These are phyloP conservation scores for Accipiter cooperii DNA, from an alignment of 2,113 vertebrate genomes.

Conservation along the genomic window DNA sequence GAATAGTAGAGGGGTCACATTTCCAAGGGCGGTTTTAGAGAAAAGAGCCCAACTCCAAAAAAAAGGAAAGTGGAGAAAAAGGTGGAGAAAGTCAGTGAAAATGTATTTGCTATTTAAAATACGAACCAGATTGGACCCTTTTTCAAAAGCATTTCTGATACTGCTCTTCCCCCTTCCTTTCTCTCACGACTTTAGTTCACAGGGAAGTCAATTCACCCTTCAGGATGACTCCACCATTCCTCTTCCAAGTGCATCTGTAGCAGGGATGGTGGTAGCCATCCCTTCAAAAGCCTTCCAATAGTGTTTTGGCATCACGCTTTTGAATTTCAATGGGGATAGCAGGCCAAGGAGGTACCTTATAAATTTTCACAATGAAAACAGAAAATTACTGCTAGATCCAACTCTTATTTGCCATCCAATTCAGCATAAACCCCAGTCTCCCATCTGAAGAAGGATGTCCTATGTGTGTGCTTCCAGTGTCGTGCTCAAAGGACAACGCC, in stretches of 20 bases:
- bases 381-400: neutral
- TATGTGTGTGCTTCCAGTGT: neutral
- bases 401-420: neutral
- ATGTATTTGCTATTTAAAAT: neutral
- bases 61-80: neutral
- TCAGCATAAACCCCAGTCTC: neutral
- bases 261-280: neutral
- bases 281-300: neutral
- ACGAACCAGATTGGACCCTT: neutral
- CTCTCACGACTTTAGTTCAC: neutral
- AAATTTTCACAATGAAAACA: neutral
- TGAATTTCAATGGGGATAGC: neutral
- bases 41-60: neutral
- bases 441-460: neutral
- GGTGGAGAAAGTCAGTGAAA: conserved; percentile 10
- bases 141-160: neutral
- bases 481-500: neutral
- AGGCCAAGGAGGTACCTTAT: neutral
- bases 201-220: neutral
- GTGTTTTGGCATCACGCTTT: neutral
- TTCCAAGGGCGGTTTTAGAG: neutral
- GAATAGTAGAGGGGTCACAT: neutral
- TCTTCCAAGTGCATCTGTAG: neutral
- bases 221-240: neutral
- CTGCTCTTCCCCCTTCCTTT: neutral